phyloP scores from a whole-genome alignment of 2,888 invertebrate species.

The Mongoloraphidia duomilia region DNA sequence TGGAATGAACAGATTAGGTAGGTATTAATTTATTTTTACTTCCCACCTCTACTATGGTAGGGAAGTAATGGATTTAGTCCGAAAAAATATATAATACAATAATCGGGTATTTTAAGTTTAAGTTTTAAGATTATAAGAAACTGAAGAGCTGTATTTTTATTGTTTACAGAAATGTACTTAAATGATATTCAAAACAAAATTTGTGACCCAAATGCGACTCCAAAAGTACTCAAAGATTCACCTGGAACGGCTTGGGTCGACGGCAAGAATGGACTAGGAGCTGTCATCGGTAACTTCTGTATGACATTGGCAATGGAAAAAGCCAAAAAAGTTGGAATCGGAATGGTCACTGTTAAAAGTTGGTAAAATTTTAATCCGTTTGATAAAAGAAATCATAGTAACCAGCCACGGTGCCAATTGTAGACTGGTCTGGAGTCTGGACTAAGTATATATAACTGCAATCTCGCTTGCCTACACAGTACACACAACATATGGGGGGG shows the following conservation, averaged over 20 bases:
- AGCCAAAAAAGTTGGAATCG: slow-evolving; percentile 50
- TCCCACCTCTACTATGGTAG: too few relatives aligned
- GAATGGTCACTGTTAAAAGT: slow-evolving; percentile 48
- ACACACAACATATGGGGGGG: not conserved
- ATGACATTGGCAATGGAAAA: slow-evolving; percentile 55
- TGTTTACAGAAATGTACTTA: slow-evolving; percentile 44
- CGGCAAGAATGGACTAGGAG: slow-evolving; percentile 54
- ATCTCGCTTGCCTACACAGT: not conserved
- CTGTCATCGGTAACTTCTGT: slow-evolving; percentile 46
- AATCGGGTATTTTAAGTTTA: too few relatives aligned
- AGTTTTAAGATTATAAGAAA: too few relatives aligned
- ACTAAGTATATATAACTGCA: slow-evolving; percentile 2
- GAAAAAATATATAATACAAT: too few relatives aligned
- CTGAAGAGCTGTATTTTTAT: not conserved
- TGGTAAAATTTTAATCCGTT: slow-evolving; percentile 8
- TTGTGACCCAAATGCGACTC: slow-evolving; percentile 35
- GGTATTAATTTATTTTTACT: too few relatives aligned
- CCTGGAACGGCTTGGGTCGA: slow-evolving; percentile 41
- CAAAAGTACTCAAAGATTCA: slow-evolving; percentile 42
- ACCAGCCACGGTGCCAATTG: not conserved
- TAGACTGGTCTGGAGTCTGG: too few relatives aligned
- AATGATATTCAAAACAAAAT: slow-evolving; percentile 39
- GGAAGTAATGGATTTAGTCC: too few relatives aligned
- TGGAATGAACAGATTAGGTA: slow-evolving; percentile 50
- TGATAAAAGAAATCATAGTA: not conserved